These are phyloP conservation scores for Macrotis lagotis DNA, from an alignment of 2,113 vertebrate genomes.

Conservation along the genomic window DNA sequence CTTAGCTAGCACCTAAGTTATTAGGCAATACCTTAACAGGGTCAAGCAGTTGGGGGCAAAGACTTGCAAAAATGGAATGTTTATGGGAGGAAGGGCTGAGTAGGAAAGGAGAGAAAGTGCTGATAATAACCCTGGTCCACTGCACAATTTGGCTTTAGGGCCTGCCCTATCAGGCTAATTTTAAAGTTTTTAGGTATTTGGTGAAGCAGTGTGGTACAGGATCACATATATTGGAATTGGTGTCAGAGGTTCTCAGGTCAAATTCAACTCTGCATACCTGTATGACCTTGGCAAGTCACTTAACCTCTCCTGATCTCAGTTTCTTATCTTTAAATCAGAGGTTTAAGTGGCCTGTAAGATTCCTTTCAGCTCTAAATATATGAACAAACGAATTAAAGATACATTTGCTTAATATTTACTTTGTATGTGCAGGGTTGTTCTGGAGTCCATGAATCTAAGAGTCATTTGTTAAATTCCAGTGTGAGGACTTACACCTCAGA, in stretches of 20 bases:
- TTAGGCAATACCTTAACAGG: not conserved
- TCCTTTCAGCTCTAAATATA: not conserved
- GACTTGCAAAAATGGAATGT: not conserved
- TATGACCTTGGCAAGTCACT: slow-evolving; percentile 2
- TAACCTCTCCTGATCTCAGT: not conserved
- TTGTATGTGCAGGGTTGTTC: not conserved
- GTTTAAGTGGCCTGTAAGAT: not conserved
- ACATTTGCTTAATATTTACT: not conserved
- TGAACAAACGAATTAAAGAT: not conserved
- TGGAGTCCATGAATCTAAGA: not conserved
- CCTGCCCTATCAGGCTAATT: not conserved
- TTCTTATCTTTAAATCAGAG: not conserved
- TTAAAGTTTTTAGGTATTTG: not conserved
- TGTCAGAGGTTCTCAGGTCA: not conserved
- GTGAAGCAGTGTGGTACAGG: not conserved
- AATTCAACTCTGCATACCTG: not conserved
- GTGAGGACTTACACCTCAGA: not conserved
- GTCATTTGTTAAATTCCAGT: not conserved
- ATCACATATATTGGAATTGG: not conserved
- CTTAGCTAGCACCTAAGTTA: not conserved
- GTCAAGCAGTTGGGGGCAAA: not conserved
- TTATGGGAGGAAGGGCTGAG: not conserved
- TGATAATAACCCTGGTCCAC: not conserved
- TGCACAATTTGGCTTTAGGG: not conserved
- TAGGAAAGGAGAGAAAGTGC: not conserved